Conservation (phyloP, 2,797 vertebrate genomes). For the Petrocephalus sullivani region DNA sequence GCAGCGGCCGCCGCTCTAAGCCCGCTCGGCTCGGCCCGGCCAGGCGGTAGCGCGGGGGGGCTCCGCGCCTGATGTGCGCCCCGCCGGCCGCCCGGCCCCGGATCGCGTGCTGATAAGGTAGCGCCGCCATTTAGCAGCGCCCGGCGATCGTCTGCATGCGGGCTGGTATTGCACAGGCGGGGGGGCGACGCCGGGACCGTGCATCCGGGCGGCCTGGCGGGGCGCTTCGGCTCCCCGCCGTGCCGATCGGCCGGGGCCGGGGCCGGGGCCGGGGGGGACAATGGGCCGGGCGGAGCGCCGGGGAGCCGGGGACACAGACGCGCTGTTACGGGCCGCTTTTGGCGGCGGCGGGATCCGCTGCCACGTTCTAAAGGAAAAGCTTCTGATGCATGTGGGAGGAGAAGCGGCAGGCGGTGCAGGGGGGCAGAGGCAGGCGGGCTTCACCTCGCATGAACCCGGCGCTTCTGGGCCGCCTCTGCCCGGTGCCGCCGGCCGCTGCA, state of each 20-base stretch:
- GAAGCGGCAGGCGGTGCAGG: background rate
- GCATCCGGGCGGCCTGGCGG: background rate
- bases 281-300: background rate
- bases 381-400: background rate
- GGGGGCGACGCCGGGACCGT: background rate
- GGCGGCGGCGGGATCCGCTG: background rate
- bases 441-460: background rate
- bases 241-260: background rate
- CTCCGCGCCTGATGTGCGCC: background rate
- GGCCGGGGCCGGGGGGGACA: background rate
- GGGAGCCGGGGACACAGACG: background rate
- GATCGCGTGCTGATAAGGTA: constrained; percentile 13
- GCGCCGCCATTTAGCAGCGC: background rate
- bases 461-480: background rate
- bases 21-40: background rate
- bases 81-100: background rate
- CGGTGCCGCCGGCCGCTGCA: background rate
- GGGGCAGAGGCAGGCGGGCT: background rate
- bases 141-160: background rate
- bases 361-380: background rate
- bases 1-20: background rate
- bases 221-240: background rate
- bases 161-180: background rate
- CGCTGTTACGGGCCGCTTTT: background rate
- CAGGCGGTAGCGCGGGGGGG: background rate